Base-by-base conservation (phyloP, 2,113 vertebrate species). In the Cottus gobio region DNA sequence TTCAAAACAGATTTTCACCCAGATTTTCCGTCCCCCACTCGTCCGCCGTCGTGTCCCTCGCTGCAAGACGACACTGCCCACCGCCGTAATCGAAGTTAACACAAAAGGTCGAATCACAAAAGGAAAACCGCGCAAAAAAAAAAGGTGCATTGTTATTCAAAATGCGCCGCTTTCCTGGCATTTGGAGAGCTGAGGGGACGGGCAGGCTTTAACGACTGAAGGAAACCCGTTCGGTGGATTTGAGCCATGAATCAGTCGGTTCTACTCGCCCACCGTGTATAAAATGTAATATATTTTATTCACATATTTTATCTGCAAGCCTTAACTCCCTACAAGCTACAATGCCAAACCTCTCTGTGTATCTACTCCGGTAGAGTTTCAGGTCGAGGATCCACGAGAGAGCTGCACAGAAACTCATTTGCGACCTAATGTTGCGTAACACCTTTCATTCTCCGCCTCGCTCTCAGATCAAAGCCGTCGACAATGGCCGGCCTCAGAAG, bases 401-500 rank as follows among this genome's bases (percentile, higher is more conserved):
- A 61, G 56, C 22, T 31, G 24, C 36, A 24, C 60, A 67, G 50
- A 57, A 77, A 70, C 39, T 83, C 28, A 77, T 74, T 77, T 67
- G 30, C 30, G 61, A 26, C 22, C 39, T 28, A 64, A 36, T 22
- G 50, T 66, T 65, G 37, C 39, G 8, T 36, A 69, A 79, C 80
- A 31, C 58, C 62, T 39, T 39, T 56, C 15, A 31, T 65, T 75
- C 54, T 34, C 36, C 31, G 13, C 52, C 46, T 54, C 65, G 65
- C 58, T 87, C 79, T 60, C 86, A 99, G 98, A 98, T 99, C 86
- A 99, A 99, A 95, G 98, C 97, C 12, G 96, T 99, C 67, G 98
- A 99, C 93, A 99, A 99, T 28, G 98, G 98, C 4, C 97, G 97
- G 1, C 98, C 98, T 79, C 98, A 99, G 91, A 99, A 97, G 75